These are phyloP conservation scores for Apamea monoglypha DNA, from an alignment of 2,888 invertebrate genomes.

Conservation along the genomic window DNA sequence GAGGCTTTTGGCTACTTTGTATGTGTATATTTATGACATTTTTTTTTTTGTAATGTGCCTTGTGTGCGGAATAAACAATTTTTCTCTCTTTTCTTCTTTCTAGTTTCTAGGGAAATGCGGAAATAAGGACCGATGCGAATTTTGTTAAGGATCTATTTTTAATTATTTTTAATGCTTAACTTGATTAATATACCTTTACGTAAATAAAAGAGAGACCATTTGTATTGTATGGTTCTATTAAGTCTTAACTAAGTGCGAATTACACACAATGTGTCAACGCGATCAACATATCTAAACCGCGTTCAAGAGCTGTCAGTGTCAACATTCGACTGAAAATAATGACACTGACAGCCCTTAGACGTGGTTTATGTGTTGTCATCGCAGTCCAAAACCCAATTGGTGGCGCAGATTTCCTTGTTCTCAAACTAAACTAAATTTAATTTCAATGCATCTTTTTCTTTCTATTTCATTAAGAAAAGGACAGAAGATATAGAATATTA, in stretches of 20 bases:
- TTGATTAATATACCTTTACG: not conserved
- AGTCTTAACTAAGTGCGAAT: not conserved
- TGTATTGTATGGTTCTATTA: not conserved
- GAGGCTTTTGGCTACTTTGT: not conserved
- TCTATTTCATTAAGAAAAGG: too few relatives aligned
- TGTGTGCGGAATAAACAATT: too few relatives aligned
- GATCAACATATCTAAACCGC: too few relatives aligned
- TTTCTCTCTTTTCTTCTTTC: not conserved
- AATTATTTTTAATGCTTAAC: not conserved
- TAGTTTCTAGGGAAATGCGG: not conserved
- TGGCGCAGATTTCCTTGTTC: too few relatives aligned
- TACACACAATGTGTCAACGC: too few relatives aligned
- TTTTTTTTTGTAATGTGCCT: not conserved
- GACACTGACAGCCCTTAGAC: not conserved
- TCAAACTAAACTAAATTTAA: too few relatives aligned
- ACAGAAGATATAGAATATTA: too few relatives aligned
- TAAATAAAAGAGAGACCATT: too few relatives aligned
- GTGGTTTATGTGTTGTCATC: not conserved
- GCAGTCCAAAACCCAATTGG: not conserved
- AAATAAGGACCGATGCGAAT: not conserved
- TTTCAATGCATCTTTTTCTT: too few relatives aligned
- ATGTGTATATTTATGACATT: not conserved
- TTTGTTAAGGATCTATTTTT: not conserved
- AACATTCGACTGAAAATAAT: not conserved
- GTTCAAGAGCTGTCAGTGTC: not conserved